Evolutionary conservation across 2,888 invertebrate genomes (phyloP).

Genomic region (Cheilosia vernalis): DNA sequence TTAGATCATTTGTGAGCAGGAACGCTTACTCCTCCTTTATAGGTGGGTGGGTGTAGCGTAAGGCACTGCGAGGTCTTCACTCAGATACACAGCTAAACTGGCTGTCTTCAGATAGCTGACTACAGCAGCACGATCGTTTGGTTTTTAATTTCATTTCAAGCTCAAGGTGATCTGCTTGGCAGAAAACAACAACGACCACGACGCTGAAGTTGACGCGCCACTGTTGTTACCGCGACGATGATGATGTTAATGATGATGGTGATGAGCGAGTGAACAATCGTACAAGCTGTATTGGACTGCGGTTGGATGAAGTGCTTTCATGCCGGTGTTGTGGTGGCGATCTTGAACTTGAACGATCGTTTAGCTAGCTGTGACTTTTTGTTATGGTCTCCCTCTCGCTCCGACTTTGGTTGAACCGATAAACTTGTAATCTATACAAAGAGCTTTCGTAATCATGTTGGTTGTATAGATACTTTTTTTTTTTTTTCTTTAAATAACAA

Average conservation of each 20-base stretch:
- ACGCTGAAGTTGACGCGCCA: conserved; percentile 45
- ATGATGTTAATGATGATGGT: conserved; percentile 41
- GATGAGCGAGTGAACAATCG: conserved; percentile 54
- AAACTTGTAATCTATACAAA: conserved; percentile 59
- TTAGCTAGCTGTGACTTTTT: conserved; percentile 44
- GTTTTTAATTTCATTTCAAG: conserved; percentile 75
- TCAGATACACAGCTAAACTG: conserved; percentile 16
- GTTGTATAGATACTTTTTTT: conserved; percentile 13
- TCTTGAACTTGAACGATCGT: conserved; percentile 74
- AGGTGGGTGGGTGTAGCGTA: conserved; percentile 51
- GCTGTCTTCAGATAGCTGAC: conserved; percentile 54
- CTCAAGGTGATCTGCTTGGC: conserved; percentile 74
- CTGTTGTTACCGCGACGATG: conserved; percentile 17
- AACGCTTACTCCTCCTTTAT: conserved; percentile 21
- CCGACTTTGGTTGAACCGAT: conserved; percentile 31
- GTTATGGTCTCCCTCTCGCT: not conserved
- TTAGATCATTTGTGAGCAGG: conserved; percentile 59
- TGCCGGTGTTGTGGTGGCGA: conserved; percentile 44
- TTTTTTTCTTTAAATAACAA: conserved; percentile 28
- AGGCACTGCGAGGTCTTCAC: conserved; percentile 30
- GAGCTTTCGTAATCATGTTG: conserved; percentile 67
- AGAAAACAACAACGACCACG: conserved; percentile 31
- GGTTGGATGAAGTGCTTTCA: conserved; percentile 50
- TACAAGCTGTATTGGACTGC: conserved; percentile 28
- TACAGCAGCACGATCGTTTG: conserved; percentile 67